A percentile compares a stretch with the other conserved stretches of the same genome.
Conservation (phyloP, 2,113 vertebrate species). For the sheep (Ovis aries) region ARS-UI_Ramb_v3.0 NC_056067.1:47743501-47744000, state of each 20-base stretch:
- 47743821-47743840: conserved; percentile 85
- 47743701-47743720: neutral
- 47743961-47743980: neutral
- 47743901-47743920: conserved; percentile 87
- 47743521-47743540: neutral
- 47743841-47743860: conserved; percentile 67
- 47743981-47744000: neutral
- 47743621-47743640: accelerated
- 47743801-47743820: conserved; percentile 91
- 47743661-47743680: neutral
- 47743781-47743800: conserved; percentile 86
- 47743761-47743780: conserved; percentile 67
- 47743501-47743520: neutral
- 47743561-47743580: neutral
- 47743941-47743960: conserved; percentile 89
- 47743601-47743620: accelerated
- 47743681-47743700: accelerated
- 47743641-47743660: accelerated
- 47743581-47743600: neutral
- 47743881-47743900: conserved; percentile 87
- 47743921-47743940: conserved; percentile 84
- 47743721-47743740: too few relatives aligned
- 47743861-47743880: conserved; percentile 87
- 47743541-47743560: neutral
- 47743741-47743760: neutral